Evolutionary conservation across 2,888 invertebrate species (phyloP), one percentile per base, ranked within the genome.

Genomic region (Hydriomena furcata): DNA sequence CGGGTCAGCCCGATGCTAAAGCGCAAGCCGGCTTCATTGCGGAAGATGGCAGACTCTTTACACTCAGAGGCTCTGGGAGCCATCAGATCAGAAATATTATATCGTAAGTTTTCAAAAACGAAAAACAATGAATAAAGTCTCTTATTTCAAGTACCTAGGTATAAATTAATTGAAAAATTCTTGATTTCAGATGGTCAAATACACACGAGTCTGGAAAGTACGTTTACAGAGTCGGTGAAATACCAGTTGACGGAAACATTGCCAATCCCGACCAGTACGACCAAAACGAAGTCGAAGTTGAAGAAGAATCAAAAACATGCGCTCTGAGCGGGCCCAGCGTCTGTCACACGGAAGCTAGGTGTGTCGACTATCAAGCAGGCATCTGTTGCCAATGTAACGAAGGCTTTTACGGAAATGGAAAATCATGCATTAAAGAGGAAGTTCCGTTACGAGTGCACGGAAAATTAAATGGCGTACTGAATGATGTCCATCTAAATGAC

Each of bases 361-460:
- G 98, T 77, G 87, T 94, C 4, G 98, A 99, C 78, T 95, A 94
- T 69, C 91, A 93, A 38, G 91, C 92, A 23, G 98, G 98, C 5
- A 98, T 95, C 76, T 99, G 99, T 74, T 99, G 99, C 77, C 91
- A 93, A 56, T 99, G 99, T 76, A 91, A 93, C 25, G 84, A 92
- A n/a, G 95, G 95, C 4, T 97, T 91, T 83, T 98, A 96, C 73
- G 99, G 99, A 55, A 99, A 99, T 76, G 99, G 99, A 43, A 93
- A 93, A 75, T 94, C 94, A 41, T 99, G 99, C 74, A 92, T 99
- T 50, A 94, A 94, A 78, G 93, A 94, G 74, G 97, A 95, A 66
- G 91, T 94, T 2, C 97, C 98, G 0, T 91, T 98, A 36, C 92
- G 99, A 67, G 95, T 98, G 7, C 96, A 95, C 52, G 99, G 99